Evolutionary conservation across 2,888 invertebrate genomes (phyloP).

Genomic region (Sisyra terminalis): DNA sequence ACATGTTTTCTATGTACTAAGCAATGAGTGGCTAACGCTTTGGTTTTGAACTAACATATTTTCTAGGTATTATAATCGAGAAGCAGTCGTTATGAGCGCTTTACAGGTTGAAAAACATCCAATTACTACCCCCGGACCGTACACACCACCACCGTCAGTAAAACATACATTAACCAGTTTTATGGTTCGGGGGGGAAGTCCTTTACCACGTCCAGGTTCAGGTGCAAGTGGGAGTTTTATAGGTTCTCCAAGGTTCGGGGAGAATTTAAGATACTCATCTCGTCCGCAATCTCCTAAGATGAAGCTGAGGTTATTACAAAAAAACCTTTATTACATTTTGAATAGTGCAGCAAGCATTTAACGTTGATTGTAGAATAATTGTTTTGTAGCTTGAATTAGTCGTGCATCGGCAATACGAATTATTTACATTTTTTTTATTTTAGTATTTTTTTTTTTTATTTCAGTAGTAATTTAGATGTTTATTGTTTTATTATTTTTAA

Average conservation of each 20-base stretch:
- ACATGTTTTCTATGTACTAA: too few relatives aligned
- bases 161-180: constrained; percentile 21
- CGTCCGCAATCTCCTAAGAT: constrained; percentile 76
- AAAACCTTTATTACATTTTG: neutral
- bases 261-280: constrained; percentile 35
- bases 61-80: constrained; percentile 74
- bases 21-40: neutral
- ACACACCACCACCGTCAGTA: constrained; percentile 45
- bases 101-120: constrained; percentile 87
- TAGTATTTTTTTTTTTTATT: constrained; percentile 2
- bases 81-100: constrained; percentile 84
- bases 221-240: constrained; percentile 38
- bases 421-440: constrained; percentile 6
- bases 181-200: constrained; percentile 29
- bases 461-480: too few relatives aligned
- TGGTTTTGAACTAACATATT: constrained; percentile 4
- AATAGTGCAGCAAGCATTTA: neutral
- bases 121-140: constrained; percentile 73
- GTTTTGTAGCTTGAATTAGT: too few relatives aligned
- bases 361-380: neutral
- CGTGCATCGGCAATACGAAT: too few relatives aligned
- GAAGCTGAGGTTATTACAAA: constrained; percentile 54
- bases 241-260: constrained; percentile 39
- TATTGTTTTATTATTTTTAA: too few relatives aligned
- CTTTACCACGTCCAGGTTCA: constrained; percentile 40